Evolutionary conservation across 1,140 invertebrate species (phyloP).

Genomic region (Drosophila guanche): DNA sequence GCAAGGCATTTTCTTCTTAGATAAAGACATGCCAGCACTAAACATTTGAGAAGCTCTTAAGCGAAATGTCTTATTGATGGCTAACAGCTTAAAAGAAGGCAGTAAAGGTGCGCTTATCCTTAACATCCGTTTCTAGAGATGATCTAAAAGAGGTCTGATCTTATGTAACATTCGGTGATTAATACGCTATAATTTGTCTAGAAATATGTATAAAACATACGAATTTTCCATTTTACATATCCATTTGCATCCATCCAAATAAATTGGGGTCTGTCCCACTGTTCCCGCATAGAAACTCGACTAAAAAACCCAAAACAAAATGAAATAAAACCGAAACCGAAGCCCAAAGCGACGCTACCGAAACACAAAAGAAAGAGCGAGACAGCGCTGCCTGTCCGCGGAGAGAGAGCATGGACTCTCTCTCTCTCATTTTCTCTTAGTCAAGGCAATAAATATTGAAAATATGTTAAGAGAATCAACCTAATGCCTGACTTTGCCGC

Average conservation of each 20-base stretch:
- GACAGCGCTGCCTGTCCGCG: neutral
- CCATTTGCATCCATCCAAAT: too few relatives aligned
- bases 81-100: slow-evolving; percentile 14
- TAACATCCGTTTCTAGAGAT: slow-evolving; percentile 9
- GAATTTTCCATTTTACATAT: too few relatives aligned
- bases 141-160: neutral
- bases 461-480: slow-evolving; percentile 41
- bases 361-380: slow-evolving; percentile 28
- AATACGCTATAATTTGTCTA: neutral
- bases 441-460: slow-evolving; percentile 45
- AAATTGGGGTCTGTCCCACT: slow-evolving; percentile 4
- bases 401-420: slow-evolving; percentile 5
- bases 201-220: too few relatives aligned
- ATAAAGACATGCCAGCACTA: slow-evolving; percentile 17
- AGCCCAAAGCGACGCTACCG: slow-evolving; percentile 24
- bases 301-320: slow-evolving; percentile 20
- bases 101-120: slow-evolving; percentile 19
- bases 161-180: too few relatives aligned
- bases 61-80: slow-evolving; percentile 11
- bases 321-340: slow-evolving; percentile 37
- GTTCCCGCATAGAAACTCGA: slow-evolving; percentile 13
- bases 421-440: neutral
- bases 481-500: slow-evolving; percentile 22
- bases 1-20: slow-evolving; percentile 2
- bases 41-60: slow-evolving; percentile 14